phyloP scores from a whole-genome alignment of 2,113 vertebrate species.

The Chinchilla lanigera region DNA sequence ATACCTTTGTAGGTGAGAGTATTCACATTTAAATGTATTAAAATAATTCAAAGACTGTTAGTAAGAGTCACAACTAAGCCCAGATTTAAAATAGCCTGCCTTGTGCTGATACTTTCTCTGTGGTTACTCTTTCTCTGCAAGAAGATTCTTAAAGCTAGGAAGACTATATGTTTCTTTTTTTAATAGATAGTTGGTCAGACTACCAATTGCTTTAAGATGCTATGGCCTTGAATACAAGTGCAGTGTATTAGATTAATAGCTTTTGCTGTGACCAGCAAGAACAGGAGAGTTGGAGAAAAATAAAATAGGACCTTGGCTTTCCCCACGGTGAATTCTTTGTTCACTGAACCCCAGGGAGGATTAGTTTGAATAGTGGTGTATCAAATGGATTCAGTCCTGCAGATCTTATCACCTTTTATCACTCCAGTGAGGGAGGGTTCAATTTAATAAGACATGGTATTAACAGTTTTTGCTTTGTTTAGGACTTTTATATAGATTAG shows the following conservation, averaged over 20 bases:
- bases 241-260: constrained; percentile 50
- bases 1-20: neutral
- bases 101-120: constrained; percentile 41
- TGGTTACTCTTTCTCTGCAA: constrained; percentile 7
- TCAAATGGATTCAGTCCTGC: constrained; percentile 69
- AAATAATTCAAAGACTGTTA: constrained; percentile 17
- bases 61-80: constrained; percentile 29
- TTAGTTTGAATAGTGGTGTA: constrained; percentile 53
- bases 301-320: constrained; percentile 59
- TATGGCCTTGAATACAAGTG: constrained; percentile 56
- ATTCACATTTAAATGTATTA: constrained; percentile 39
- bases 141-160: constrained; percentile 52
- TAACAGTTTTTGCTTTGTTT: constrained; percentile 69
- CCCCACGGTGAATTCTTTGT: constrained; percentile 57
- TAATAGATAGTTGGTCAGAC: constrained; percentile 60
- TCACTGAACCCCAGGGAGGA: constrained; percentile 47
- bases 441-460: constrained; percentile 72
- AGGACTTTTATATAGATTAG: constrained; percentile 75
- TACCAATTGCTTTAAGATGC: constrained; percentile 64
- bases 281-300: constrained; percentile 63
- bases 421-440: constrained; percentile 58
- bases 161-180: constrained; percentile 66
- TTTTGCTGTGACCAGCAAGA: constrained; percentile 66
- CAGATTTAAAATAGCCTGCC: neutral
- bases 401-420: constrained; percentile 75